Conservation (phyloP, 2,888 invertebrate genomes). For the Tenthredo scrophulariae region DNA sequence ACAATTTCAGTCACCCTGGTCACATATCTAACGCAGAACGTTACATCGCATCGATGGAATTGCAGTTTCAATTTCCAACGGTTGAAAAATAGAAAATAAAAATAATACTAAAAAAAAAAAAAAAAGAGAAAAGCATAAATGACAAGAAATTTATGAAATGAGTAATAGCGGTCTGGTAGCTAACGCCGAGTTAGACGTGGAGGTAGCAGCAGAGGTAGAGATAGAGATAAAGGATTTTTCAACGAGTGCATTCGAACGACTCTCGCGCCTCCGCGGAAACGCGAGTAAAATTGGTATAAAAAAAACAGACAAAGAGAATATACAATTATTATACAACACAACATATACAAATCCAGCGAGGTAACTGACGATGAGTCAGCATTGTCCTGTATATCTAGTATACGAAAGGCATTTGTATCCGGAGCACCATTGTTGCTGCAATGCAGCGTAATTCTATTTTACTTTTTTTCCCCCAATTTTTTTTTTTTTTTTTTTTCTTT, state of each 20-base stretch:
- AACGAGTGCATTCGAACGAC: conserved; percentile 33
- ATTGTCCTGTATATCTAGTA: conserved; percentile 4
- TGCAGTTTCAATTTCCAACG: conserved; percentile 42
- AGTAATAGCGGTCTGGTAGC: conserved; percentile 12
- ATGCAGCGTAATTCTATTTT: conserved; percentile 22
- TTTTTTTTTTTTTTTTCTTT: neutral
- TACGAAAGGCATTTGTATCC: conserved; percentile 31
- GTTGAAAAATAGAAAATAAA: neutral
- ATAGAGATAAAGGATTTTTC: conserved; percentile 32
- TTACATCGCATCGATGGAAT: conserved; percentile 22
- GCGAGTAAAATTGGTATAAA: conserved; percentile 14
- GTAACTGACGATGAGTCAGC: conserved; percentile 56
- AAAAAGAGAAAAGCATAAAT: neutral
- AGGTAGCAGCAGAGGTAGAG: neutral
- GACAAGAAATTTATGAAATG: conserved; percentile 46
- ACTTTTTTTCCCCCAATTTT: neutral
- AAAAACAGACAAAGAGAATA: conserved; percentile 46
- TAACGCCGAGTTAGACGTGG: neutral
- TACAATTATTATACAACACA: conserved; percentile 35
- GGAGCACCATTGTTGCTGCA: conserved; percentile 18
- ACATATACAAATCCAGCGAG: conserved; percentile 28
- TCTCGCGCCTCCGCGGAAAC: neutral
- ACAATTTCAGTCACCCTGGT: conserved; percentile 59
- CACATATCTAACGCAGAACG: neutral
- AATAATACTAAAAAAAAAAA: neutral